Percentiles rank a stretch among this genome's conserved stretches.
phyloP scores from a whole-genome alignment of 2,113 vertebrate species.

The Ceyx cyanopectus region DNA sequence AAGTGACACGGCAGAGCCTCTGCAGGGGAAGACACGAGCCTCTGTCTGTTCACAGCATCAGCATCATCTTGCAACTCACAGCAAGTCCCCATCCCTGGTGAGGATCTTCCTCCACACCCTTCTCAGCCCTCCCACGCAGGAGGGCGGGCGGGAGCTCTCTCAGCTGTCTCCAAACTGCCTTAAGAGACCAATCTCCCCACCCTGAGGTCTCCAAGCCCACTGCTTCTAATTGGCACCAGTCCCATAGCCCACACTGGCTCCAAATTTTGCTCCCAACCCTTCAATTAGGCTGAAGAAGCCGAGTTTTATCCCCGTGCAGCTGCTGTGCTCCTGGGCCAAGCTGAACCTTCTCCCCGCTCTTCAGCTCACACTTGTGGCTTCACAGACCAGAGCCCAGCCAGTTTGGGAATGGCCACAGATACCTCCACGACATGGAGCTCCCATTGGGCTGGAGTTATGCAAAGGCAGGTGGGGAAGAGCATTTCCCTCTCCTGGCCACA shows the following conservation, averaged over 20 bases:
- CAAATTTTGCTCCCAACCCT: background rate
- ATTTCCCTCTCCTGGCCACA: background rate
- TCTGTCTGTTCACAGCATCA: accelerated
- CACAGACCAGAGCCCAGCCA: accelerated
- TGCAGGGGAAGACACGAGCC: accelerated
- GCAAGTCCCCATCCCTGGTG: background rate
- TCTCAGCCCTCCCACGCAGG: background rate
- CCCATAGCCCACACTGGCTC: background rate
- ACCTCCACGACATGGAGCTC: background rate
- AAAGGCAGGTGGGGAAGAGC: background rate
- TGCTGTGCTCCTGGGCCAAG: background rate
- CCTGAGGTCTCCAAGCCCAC: background rate
- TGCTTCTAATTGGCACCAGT: background rate
- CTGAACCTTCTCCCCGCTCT: background rate
- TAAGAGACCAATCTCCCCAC: background rate
- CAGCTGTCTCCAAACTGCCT: background rate
- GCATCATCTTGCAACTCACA: background rate
- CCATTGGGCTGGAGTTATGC: background rate
- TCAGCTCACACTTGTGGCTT: background rate
- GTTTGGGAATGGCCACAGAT: background rate
- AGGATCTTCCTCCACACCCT: background rate
- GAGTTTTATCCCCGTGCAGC: background rate
- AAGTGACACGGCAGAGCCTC: background rate
- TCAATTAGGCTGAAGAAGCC: background rate
- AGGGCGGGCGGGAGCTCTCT: background rate